Conservation (phyloP, 2,888 invertebrate species). For the Nephrotoma guestfalica region DNA sequence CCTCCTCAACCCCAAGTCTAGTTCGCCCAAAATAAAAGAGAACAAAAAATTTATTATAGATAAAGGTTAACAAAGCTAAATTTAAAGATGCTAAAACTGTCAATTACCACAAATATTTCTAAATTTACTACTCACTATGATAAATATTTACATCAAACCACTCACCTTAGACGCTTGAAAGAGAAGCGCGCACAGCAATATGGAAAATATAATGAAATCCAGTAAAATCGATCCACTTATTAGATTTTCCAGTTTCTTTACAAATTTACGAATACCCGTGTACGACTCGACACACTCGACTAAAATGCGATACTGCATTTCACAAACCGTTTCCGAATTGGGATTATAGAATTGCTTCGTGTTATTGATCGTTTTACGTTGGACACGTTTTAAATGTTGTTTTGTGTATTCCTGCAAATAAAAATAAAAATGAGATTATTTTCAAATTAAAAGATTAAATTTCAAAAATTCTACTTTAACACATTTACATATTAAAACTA, state of each 20-base stretch:
- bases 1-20: no score
- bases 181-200: constrained; percentile 8
- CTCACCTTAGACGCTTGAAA: constrained; percentile 9
- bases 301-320: background rate
- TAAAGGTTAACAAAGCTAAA: no score
- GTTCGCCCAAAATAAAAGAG: no score
- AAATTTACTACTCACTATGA: no score
- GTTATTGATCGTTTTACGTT: background rate
- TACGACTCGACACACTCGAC: background rate
- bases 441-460: no score
- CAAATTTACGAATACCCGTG: background rate
- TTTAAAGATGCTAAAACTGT: no score
- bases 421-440: background rate
- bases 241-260: background rate
- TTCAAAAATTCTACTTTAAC: no score
- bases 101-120: no score
- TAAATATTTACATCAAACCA: background rate
- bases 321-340: background rate
- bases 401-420: background rate
- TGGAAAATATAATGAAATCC: constrained; percentile 10
- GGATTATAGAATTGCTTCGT: background rate
- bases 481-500: background rate
- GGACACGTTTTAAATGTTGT: background rate
- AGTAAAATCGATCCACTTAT: constrained; percentile 7
- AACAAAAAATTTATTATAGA: background rate